Conservation (phyloP, 2,888 invertebrate species). For the Steinernema hermaphroditum region DNA sequence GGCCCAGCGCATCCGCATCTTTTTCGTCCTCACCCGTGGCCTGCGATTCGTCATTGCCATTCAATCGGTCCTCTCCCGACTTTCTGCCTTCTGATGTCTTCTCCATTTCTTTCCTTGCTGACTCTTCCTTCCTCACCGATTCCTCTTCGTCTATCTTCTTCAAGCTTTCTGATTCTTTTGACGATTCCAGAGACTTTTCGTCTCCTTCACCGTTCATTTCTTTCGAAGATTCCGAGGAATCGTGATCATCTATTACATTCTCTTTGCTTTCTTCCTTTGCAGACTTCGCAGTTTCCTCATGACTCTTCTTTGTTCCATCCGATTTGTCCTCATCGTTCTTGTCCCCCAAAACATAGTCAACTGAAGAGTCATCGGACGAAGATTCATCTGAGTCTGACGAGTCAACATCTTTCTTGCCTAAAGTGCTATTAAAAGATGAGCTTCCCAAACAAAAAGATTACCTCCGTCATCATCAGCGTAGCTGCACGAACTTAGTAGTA, state of each 20-base stretch:
- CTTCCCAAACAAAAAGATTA: not conserved
- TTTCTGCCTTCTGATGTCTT: not conserved
- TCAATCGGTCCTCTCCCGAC: not conserved
- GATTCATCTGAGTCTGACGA: no score
- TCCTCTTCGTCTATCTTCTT: conserved; percentile 13
- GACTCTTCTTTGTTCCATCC: not conserved
- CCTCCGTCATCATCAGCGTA: not conserved
- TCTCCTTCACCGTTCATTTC: no score
- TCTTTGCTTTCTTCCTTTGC: not conserved
- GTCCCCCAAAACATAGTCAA: not conserved
- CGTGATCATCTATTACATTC: not conserved
- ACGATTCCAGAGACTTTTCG: not conserved
- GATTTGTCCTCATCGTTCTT: conserved; percentile 7
- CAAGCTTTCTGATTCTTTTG: conserved; percentile 1
- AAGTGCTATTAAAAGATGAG: not conserved
- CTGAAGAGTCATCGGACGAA: not conserved
- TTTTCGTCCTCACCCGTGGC: not conserved
- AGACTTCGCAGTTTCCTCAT: not conserved
- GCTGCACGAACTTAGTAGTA: not conserved
- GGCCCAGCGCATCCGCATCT: not conserved
- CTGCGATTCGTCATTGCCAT: not conserved
- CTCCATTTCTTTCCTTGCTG: no score
- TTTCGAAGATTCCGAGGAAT: no score
- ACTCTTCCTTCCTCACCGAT: no score
- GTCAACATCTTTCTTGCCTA: not conserved